Evolutionary conservation across 2,797 vertebrate species (phyloP), one percentile per base, ranked within the genome.

Genomic region (Astyanax mexicanus): DNA sequence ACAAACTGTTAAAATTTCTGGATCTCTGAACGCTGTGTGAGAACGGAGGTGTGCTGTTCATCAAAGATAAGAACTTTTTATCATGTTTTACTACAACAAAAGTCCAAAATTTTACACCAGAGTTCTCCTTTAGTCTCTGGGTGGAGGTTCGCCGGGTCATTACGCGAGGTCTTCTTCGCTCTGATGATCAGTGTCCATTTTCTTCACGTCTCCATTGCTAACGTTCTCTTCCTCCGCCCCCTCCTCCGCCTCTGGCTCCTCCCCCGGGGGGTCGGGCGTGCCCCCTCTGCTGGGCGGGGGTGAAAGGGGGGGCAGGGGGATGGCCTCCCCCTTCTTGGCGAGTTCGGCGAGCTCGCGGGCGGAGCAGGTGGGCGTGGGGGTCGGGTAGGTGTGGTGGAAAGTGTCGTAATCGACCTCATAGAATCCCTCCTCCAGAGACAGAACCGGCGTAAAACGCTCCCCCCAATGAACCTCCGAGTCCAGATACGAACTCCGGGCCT

Each of bases 341-440:
- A 86, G 85, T 72, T 88, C 84, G 0, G 82, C 70, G 12, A 89
- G 75, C 64, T 89, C 76, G 0, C 72, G 69, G 60, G 86, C 88
- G 0, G 85, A 85, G 75, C 79, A 88, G 51, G 74, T 42, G n/a
- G 87, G 86, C 2, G 87, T 89, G 3, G 84, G 85, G 8, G 85
- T 75, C 12, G 85, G 85, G 69, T 87, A 88, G 12, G 86, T 88
- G 19, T 88, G 84, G 65, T 89, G 86, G 74, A 88, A 88, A 37
- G 91, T 94, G 85, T 95, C 95, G 42, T 95, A 96, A 88, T 96
- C 95, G 1, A 96, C 95, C 75, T 96, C 93, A 0, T 95, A 96
- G 82, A 96, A 96, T 44, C 94, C 95, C 77, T 95, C 95, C 85
- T 96, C 95, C 83, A 88, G 65, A 10, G 86, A 87, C 11, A 89